Base-by-base conservation (phyloP, 2,888 invertebrate genomes). In the Lacanobia oleracea region DNA sequence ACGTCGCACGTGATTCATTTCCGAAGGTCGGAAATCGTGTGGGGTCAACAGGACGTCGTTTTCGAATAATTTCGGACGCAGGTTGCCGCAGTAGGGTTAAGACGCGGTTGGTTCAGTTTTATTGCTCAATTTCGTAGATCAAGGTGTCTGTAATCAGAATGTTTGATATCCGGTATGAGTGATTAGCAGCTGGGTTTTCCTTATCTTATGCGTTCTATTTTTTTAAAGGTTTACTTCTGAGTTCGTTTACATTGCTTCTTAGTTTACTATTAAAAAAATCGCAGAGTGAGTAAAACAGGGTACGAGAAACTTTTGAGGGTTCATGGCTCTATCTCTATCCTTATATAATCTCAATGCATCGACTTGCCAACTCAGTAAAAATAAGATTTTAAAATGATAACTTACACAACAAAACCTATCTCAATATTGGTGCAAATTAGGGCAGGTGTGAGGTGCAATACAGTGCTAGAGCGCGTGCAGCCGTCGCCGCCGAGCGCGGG, bases 1-100 rank as follows among this genome's bases (percentile, higher is more conserved):
- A 86, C 77, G 53, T 66, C 48, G 88, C 84, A 91, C 90, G 90
- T 90, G 90, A 76, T 81, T 85, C 81, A 87, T 89, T 86, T 86
- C 70, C 74, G 77, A 72, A 79, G 72, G 75, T 84, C 69, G 69
- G 73, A 23, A 72, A 77, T 81, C 84, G 86, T 86, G 86, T 85
- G 86, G 74, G 86, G 86, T 79, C 86, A 85, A 63, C 65, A 75
- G 80, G 76, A 80, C 48, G 48, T 81, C 59, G 67, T 53, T 64
- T 48, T 62, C 63, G 64, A 74, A 81, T 85, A 63, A 73, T 75
- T 51, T 70, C 61, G 61, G 72, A 51, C 14, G 27, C 43, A 56
- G 70, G 57, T 66, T 78, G 73, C 60, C 57, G 63, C 33, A 43
- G 57, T 62, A 67, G 73, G 76, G 67, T 72, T 76, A 75, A 51